Percentiles rank a stretch among this genome's conserved stretches.
phyloP scores from a whole-genome alignment of 1,140 invertebrate species.

The Babylonia areolata region DNA sequence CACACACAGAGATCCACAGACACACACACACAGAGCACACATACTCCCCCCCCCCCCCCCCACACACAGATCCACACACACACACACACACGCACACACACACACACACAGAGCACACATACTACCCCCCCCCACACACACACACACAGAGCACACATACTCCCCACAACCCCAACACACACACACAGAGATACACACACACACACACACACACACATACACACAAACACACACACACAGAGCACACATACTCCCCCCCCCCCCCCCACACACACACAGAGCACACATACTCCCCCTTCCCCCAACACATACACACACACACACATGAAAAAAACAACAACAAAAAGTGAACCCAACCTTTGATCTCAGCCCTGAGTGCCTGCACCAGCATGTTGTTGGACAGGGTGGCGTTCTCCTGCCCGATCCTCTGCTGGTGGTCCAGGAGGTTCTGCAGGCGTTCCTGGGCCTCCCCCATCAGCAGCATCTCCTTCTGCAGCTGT shows the following conservation, averaged over 20 bases:
- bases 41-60: too few relatives aligned
- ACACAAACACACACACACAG: neutral
- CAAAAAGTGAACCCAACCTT: too few relatives aligned
- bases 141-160: neutral
- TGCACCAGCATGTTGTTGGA: conserved; percentile 49
- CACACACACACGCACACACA: neutral
- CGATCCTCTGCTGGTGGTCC: conserved; percentile 37
- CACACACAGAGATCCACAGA: neutral
- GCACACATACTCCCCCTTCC: neutral
- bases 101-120: neutral
- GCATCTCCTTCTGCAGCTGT: conserved; percentile 70
- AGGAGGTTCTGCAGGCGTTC: conserved; percentile 72
- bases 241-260: neutral
- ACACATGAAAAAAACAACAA: too few relatives aligned
- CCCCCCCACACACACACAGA: neutral
- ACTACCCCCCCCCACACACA: neutral
- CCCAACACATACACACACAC: neutral
- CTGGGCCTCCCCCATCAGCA: conserved; percentile 74
- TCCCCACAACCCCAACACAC: too few relatives aligned
- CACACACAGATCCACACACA: neutral
- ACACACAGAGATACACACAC: too few relatives aligned
- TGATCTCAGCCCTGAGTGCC: conserved; percentile 54
- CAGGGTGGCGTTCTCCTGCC: conserved; percentile 39
- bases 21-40: too few relatives aligned
- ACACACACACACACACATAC: neutral